Base-by-base conservation (phyloP, 2,797 vertebrate species). In the Sebastolobus alascanus region DNA sequence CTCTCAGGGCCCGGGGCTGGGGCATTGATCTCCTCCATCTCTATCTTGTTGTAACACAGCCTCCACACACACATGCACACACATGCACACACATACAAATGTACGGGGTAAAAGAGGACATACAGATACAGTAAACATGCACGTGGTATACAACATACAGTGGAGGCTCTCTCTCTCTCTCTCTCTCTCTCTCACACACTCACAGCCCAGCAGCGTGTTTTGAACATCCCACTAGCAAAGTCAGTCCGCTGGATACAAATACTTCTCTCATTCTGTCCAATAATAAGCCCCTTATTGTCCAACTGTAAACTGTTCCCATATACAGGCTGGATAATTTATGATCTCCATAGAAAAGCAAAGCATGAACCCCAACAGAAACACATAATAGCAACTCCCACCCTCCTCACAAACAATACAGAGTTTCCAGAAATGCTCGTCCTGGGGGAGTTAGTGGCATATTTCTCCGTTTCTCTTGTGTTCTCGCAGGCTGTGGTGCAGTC, bases 11-110 rank as follows among this genome's bases (percentile, higher is more conserved):
- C 84, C 69, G 65, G 12, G 88, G 86, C 90, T 65, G 79, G 83
- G 59, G 70, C 92, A 95, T 94, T 93, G 93, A 95, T 95, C 94
- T 91, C 61, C 75, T 87, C 79, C 59, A 73, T 92, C 90, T 90
- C 87, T 63, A 77, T 92, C 91, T 79, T 88, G 91, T 93, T 87
- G 77, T 77, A 93, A 91, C 85, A 87, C 55, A 71, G 84, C 83
- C 84, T 71, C 65, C 50, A 66, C 56, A 55, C 40, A 60, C 67
- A 46, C 73, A 59, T 55, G 56, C 72, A 55, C 40, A 60, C 67
- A 46, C 73, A 59, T 55, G 56, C 72, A 16, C 59, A 33, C 69
- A 68, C 27, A 46, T n/a, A 71, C 8, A 83, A 37, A 75, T 60
- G 16, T 40, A 79, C 55, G 9, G 71, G 38, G 83, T 43, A 38